Evolutionary conservation across 2,113 vertebrate genomes (phyloP).

Genomic region (Daboia siamensis): DNA sequence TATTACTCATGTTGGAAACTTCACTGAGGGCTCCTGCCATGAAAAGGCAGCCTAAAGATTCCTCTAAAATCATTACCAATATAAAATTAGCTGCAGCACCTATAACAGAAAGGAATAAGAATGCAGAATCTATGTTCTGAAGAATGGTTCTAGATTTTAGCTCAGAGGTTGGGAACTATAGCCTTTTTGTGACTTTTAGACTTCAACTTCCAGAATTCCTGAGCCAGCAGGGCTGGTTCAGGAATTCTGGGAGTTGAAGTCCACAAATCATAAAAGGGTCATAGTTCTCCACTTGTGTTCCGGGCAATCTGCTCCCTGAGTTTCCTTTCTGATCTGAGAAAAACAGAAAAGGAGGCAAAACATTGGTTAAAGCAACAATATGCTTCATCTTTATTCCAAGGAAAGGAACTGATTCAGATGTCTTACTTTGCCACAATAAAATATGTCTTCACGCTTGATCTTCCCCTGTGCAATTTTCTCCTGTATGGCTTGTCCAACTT

Average conservation of each 20-base stretch:
- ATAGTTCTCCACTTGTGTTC: no score
- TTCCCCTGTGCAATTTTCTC: conserved; percentile 88
- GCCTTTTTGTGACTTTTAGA: neutral
- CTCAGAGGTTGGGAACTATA: neutral
- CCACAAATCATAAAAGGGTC: no score
- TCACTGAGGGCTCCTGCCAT: neutral
- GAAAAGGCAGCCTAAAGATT: neutral
- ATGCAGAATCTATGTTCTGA: neutral
- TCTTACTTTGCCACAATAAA: conserved; percentile 92
- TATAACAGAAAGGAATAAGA: neutral
- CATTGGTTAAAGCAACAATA: neutral
- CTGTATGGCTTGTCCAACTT: conserved; percentile 86
- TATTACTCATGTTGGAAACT: neutral
- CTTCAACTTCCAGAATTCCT: neutral
- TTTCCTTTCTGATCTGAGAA: neutral
- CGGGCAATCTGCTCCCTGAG: neutral
- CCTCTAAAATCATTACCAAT: neutral
- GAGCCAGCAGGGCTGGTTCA: neutral
- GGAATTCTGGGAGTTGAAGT: no score
- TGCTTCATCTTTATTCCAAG: neutral
- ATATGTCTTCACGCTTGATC: conserved; percentile 86
- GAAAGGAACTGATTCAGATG: neutral
- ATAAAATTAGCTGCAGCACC: neutral
- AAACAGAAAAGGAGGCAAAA: neutral
- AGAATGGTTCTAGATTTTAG: neutral